Conservation (phyloP, 2,888 invertebrate genomes). For the Congeria kusceri region DNA sequence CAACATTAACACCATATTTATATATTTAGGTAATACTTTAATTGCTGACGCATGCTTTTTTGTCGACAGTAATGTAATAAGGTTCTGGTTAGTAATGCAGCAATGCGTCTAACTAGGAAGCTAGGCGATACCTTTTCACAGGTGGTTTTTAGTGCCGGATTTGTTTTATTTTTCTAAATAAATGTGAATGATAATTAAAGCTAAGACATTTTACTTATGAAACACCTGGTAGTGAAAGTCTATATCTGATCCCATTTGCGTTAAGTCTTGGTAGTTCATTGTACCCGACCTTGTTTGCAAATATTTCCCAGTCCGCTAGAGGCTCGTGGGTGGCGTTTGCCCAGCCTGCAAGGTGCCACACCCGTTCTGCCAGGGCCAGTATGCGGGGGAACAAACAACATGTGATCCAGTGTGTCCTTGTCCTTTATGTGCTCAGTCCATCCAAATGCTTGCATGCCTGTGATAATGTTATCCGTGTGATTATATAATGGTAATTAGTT, state of each 20-base stretch:
- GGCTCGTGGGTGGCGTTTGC: slow-evolving; percentile 64
- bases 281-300: slow-evolving; percentile 79
- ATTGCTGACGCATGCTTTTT: too few relatives aligned
- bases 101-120: too few relatives aligned
- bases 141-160: too few relatives aligned
- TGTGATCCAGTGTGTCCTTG: slow-evolving; percentile 69
- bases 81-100: too few relatives aligned
- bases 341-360: slow-evolving; percentile 81
- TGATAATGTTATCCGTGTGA: background rate
- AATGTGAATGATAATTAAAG: too few relatives aligned
- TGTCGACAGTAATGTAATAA: too few relatives aligned
- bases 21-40: too few relatives aligned
- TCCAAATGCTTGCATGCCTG: slow-evolving; percentile 81
- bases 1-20: too few relatives aligned
- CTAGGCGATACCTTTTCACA: too few relatives aligned
- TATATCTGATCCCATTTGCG: slow-evolving; percentile 49
- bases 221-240: too few relatives aligned
- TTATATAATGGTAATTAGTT: background rate
- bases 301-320: slow-evolving; percentile 70
- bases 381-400: slow-evolving; percentile 75
- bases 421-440: slow-evolving; percentile 77
- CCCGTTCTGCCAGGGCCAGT: slow-evolving; percentile 80
- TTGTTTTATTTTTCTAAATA: too few relatives aligned
- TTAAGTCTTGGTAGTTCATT: slow-evolving; percentile 74
- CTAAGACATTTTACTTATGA: too few relatives aligned